phyloP scores from a whole-genome alignment of 2,888 invertebrate species.

The Cryptocheilus praepositus region DNA sequence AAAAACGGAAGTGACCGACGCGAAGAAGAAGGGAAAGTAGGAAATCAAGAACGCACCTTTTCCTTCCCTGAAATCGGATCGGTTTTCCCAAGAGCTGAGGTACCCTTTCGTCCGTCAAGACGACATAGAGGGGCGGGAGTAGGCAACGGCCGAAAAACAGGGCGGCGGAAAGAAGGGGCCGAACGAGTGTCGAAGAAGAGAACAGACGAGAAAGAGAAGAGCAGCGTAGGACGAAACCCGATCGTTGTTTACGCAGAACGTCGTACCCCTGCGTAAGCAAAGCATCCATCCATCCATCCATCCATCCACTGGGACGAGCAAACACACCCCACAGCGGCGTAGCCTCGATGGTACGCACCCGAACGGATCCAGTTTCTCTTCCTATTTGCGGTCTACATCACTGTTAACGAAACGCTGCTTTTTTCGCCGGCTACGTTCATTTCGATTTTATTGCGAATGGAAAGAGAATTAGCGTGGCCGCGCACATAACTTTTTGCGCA shows the following conservation, averaged over 20 bases:
- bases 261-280: constrained; percentile 69
- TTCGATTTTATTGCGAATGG: too few relatives aligned
- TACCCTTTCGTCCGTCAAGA: constrained; percentile 49
- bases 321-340: constrained; percentile 51
- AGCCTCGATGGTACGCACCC: constrained; percentile 2
- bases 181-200: background rate
- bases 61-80: constrained; percentile 57
- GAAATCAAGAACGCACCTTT: background rate
- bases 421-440: too few relatives aligned
- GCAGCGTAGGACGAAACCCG: constrained; percentile 66
- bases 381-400: background rate
- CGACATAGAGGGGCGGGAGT: constrained; percentile 18
- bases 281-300: constrained; percentile 55
- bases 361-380: constrained; percentile 8
- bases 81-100: constrained; percentile 39
- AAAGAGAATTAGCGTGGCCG: too few relatives aligned
- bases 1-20: background rate
- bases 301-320: constrained; percentile 54
- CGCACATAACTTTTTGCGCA: too few relatives aligned
- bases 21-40: background rate
- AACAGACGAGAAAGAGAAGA: constrained; percentile 28
- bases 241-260: constrained; percentile 71
- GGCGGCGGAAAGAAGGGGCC: constrained; percentile 10
- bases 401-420: background rate
- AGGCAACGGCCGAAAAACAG: too few relatives aligned